Evolutionary conservation across 2,888 invertebrate species (phyloP), one percentile per base, ranked within the genome.

Genomic region (Schrankia costaestrigalis): DNA sequence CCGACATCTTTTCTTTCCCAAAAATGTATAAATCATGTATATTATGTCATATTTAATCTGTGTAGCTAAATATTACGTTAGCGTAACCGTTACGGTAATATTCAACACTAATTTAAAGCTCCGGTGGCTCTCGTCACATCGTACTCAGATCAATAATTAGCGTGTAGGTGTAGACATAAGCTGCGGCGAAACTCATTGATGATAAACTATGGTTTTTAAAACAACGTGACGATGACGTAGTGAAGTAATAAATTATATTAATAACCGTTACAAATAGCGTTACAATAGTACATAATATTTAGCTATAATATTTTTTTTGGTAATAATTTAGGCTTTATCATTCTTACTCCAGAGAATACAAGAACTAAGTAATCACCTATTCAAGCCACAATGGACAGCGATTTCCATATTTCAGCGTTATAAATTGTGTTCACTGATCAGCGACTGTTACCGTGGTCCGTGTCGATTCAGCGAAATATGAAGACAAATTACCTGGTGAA

Each of bases 401-500:
- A 36, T 44, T 41, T 34, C 11, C 34, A 39, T 39, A 31, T 23
- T 35, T 27, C 24, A 24, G 32, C 24, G 14, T 11, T 19, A 30
- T 28, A 38, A 43, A 41, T 47, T 40, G 23, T 26, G 24, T 25
- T 25, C 26, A 40, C 19, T 35, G n/a, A 40, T 37, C 38, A 41
- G 26, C 11, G 33, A 34, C 29, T 35, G 19, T 35, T 12, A 39
- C 35, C 32, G 31, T 39, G 32, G 17, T 30, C n/a, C 23, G 11
- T 37, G 30, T 35, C 47, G 41, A 58, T 66, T 56, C 55, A 62
- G 46, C 53, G 46, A 62, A 64, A 68, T 72, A 74, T 56, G 71
- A 72, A 75, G 78, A 84, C 73, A 83, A 84, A 82, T 86, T 82
- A 74, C 77, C 56, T 64, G 73, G 71, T 75, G 72, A 75, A 82